Evolutionary conservation across 37 sponge, comb jelly and placozoan species (phyloP), one percentile per base, ranked within the genome.

Genomic region (Mnemiopsis leidyi): DNA sequence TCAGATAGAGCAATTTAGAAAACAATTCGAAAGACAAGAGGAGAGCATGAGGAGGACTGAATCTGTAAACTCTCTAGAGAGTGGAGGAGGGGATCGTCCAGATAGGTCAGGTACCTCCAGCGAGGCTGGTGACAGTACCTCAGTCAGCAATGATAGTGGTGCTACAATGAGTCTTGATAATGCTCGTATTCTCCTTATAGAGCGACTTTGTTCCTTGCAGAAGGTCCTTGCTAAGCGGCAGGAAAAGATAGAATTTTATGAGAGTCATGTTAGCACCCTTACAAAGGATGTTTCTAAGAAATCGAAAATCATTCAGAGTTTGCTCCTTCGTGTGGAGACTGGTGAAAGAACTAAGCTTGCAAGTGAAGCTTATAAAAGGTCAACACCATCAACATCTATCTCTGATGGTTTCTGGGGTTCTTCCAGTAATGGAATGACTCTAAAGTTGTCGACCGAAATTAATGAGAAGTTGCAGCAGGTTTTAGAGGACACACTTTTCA

Each of bases 391-490:
- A 48, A 13, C 61, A 18, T 18, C 61, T 5, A 5, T 48, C 9
- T 13, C 82, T 29, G 37, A 32, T 23, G 3, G 23, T 13, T 31
- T 2, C 23, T 23, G 35, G 35, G 82, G 82, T 7, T 1, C 35
- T 35, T 18, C 82, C 23, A 71, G 73, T 28, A 82, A 82, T 36
- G 82, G 82, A 7, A 82, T 82, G 82, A 82, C 82, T 23, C 23
- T 82, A 13, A 82, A 82, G 38, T 23, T 82, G 35, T 82, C 82
- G 3, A 82, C 29, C 7, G 82, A 82, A 34, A 82, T 82, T 5
- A 82, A 82, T 36, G 82, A 82, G 23, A 82, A 82, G 38, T 82
- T 82, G 36, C 82, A 82, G 38, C 82, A 82, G 36, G 82, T 82
- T 82, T 34, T 82, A 35, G 82, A 82, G 82, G 82, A 82, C 23